These are phyloP conservation scores for Coremacera marginata DNA, from an alignment of 2,888 invertebrate genomes.

Conservation along the genomic window DNA sequence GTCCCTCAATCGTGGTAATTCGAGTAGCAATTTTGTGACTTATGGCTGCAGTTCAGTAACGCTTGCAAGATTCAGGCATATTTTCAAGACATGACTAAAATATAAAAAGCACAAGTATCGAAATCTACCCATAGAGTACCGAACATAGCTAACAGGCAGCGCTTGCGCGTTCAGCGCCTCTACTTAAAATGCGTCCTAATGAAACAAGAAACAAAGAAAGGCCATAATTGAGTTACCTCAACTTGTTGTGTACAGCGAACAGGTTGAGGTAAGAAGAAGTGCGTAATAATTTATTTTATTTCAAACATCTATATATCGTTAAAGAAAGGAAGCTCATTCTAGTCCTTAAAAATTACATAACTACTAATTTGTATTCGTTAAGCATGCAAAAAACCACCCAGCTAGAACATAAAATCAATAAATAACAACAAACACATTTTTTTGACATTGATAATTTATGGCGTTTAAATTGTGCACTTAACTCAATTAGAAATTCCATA, in stretches of 20 bases:
- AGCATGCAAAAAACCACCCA: conserved; percentile 25
- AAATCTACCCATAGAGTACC: too few species aligned
- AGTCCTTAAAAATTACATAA: neutral
- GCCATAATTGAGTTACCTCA: too few species aligned
- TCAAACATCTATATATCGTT: neutral
- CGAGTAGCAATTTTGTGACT: conserved; percentile 6
- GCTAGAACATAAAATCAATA: conserved; percentile 20
- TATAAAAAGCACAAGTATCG: neutral
- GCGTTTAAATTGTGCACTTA: conserved; percentile 34
- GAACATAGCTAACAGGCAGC: too few species aligned
- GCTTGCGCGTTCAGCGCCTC: too few species aligned
- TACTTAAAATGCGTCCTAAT: neutral
- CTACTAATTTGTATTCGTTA: conserved; percentile 12
- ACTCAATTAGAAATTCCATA: conserved; percentile 32
- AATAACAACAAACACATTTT: conserved; percentile 33
- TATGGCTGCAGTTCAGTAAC: neutral
- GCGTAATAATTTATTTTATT: too few species aligned
- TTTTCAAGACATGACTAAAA: neutral
- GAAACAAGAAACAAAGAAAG: neutral
- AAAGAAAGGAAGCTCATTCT: neutral
- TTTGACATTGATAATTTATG: conserved; percentile 32
- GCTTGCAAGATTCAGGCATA: neutral
- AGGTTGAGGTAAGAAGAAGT: too few species aligned
- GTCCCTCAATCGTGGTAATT: neutral
- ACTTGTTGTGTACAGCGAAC: too few species aligned